Evolutionary conservation across 2,797 vertebrate species (phyloP).

Genomic region (Oryzias dopingdopingensis): DNA sequence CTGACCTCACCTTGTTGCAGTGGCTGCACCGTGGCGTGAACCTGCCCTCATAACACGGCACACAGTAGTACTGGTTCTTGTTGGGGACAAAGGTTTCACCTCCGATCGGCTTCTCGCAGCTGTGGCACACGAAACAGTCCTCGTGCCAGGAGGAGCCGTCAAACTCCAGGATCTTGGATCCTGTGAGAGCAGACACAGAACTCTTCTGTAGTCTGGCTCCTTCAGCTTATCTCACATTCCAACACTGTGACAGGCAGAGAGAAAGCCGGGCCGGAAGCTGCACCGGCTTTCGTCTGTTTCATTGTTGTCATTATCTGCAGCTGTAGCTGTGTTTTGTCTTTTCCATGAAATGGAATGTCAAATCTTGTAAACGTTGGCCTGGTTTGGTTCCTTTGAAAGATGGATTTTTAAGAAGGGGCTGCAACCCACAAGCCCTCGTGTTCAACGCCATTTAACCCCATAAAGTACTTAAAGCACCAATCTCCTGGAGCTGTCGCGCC

Average conservation of each 20-base stretch:
- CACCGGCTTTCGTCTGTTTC: not conserved
- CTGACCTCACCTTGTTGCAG: conserved; percentile 88
- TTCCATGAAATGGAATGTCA: too few species aligned
- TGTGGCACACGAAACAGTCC: conserved; percentile 89
- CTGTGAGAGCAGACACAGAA: conserved; percentile 55
- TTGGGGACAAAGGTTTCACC: conserved; percentile 90
- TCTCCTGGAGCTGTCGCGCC: too few species aligned
- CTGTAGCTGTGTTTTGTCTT: too few species aligned
- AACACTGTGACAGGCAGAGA: conserved; percentile 13
- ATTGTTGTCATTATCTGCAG: not conserved
- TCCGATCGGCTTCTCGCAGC: conserved; percentile 90
- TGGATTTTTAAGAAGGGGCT: too few species aligned
- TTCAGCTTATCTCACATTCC: too few species aligned
- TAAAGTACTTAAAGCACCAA: too few species aligned
- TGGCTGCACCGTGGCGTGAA: conserved; percentile 89
- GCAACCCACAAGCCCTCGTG: too few species aligned
- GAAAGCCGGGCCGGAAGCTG: not conserved
- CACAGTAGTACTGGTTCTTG: conserved; percentile 87
- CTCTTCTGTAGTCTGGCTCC: too few species aligned
- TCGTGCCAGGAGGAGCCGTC: conserved; percentile 89
- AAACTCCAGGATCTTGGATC: conserved; percentile 90
- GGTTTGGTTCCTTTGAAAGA: too few species aligned
- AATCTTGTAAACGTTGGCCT: too few species aligned
- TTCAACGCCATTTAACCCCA: too few species aligned
- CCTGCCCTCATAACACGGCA: conserved; percentile 90